phyloP scores from a whole-genome alignment of 2,888 invertebrate genomes.

The Pharmacophagus antenor region DNA sequence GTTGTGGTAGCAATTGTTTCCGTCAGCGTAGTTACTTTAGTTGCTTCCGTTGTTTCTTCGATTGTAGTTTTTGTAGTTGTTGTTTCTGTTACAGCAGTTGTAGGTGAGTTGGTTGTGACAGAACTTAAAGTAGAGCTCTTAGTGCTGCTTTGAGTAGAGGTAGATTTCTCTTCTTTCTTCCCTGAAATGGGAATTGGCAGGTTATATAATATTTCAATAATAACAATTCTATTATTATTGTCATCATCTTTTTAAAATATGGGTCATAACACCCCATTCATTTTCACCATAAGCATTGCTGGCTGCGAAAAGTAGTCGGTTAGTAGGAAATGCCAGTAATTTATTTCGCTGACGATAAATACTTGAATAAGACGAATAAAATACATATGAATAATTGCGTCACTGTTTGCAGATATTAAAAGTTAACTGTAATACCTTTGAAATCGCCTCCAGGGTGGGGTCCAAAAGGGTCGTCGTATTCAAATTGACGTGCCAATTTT shows the following conservation, averaged over 20 bases:
- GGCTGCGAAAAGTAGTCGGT: too few relatives aligned
- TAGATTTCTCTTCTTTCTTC: background rate
- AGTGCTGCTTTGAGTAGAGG: background rate
- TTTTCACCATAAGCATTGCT: too few relatives aligned
- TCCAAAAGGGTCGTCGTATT: conserved; percentile 19
- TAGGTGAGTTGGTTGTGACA: background rate
- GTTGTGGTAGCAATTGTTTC: background rate
- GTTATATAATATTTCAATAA: background rate
- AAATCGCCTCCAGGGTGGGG: background rate
- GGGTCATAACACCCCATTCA: too few relatives aligned
- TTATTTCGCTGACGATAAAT: too few relatives aligned
- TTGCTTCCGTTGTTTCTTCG: background rate
- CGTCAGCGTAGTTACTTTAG: background rate
- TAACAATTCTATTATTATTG: background rate
- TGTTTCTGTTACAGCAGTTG: too few relatives aligned
- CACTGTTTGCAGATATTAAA: too few relatives aligned
- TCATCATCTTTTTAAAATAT: too few relatives aligned
- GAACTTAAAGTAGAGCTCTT: background rate
- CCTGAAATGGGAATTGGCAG: background rate
- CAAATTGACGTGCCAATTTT: background rate
- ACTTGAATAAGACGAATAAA: too few relatives aligned
- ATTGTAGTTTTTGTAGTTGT: background rate
- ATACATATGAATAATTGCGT: too few relatives aligned
- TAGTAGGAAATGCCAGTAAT: too few relatives aligned
- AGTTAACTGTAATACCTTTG: background rate